Conservation (phyloP, 2,113 vertebrate species). For the Oplegnathus fasciatus region DNA sequence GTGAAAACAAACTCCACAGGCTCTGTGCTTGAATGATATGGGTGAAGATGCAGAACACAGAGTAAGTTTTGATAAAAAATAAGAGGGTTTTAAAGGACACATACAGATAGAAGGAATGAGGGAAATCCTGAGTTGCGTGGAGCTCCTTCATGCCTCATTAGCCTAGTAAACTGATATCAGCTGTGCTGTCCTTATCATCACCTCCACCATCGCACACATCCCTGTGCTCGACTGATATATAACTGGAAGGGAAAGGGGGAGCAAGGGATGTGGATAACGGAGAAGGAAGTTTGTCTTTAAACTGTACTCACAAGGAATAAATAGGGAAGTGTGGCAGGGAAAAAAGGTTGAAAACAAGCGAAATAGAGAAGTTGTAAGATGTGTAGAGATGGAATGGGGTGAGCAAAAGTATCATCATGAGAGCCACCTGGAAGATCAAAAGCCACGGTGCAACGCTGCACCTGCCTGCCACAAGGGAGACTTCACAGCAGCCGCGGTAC, state of each 20-base stretch:
- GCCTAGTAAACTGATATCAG: conserved; percentile 56
- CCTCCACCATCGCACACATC: neutral
- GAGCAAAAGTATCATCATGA: conserved; percentile 62
- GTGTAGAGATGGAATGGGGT: conserved; percentile 37
- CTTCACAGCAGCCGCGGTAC: conserved; percentile 42
- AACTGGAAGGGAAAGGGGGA: conserved; percentile 1
- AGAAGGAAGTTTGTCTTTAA: conserved; percentile 5
- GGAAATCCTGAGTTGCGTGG: conserved; percentile 32
- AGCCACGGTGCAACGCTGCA: conserved; percentile 6
- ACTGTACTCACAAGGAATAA: neutral
- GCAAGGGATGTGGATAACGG: neutral
- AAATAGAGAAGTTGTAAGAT: conserved; percentile 28
- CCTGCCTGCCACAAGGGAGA: conserved; percentile 50
- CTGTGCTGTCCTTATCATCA: conserved; percentile 48
- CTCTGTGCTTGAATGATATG: neutral
- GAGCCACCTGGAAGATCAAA: conserved; percentile 56
- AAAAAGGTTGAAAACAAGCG: neutral
- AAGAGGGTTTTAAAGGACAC: conserved; percentile 22
- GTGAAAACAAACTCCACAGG: neutral
- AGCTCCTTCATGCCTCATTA: conserved; percentile 70
- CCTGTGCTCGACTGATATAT: conserved; percentile 23
- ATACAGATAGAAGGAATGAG: neutral
- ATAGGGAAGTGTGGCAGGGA: neutral
- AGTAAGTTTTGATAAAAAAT: neutral
- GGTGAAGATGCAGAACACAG: conserved; percentile 13